Percentiles rank a stretch among this genome's conserved stretches.
phyloP scores from a whole-genome alignment of 2,888 invertebrate species.

The Athalia circularis region DNA sequence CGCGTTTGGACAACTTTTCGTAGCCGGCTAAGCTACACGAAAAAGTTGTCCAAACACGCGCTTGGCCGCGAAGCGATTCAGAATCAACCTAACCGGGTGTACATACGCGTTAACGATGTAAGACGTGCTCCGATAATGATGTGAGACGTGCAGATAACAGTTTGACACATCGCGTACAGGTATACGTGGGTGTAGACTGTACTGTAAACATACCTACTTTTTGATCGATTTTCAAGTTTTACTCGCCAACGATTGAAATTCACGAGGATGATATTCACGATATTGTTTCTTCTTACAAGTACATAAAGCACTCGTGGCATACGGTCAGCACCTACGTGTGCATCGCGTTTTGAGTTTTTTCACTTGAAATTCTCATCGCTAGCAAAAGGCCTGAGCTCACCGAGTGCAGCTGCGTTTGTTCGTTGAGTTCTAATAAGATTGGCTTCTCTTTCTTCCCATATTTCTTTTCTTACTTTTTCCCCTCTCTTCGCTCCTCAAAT shows the following conservation, averaged over 20 bases:
- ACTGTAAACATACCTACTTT: neutral
- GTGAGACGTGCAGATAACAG: neutral
- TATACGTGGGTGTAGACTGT: neutral
- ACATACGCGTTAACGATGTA: neutral
- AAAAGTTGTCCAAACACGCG: no score
- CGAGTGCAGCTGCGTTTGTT: slow-evolving; percentile 12
- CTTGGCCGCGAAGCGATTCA: no score
- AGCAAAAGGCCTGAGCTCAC: neutral
- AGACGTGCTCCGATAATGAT: neutral
- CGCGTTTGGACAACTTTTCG: no score
- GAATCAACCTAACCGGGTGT: no score
- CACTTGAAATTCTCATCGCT: neutral
- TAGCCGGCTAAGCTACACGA: no score
- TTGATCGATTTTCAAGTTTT: no score
- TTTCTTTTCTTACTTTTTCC: neutral
- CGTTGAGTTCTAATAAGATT: slow-evolving; percentile 26
- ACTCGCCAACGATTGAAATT: no score
- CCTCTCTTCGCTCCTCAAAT: neutral
- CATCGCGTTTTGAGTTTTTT: neutral
- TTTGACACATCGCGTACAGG: neutral
- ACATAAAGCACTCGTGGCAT: no score
- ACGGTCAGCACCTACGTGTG: neutral
- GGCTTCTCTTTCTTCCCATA: neutral
- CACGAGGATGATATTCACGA: no score
- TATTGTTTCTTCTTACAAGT: no score